phyloP scores from a whole-genome alignment of 2,888 invertebrate genomes.

The Torymus tubicola region DNA sequence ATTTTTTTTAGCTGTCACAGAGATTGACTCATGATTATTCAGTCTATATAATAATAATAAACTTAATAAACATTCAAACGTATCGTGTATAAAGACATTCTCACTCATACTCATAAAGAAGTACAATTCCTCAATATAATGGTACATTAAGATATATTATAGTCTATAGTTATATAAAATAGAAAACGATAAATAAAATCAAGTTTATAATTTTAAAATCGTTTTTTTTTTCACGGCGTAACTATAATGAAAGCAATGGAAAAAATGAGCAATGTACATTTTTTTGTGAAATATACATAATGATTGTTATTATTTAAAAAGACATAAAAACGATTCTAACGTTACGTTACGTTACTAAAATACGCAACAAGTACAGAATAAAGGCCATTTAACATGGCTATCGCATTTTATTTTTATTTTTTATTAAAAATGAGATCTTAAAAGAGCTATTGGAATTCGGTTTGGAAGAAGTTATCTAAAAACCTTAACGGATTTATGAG shows the following conservation, averaged over 20 bases:
- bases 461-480: constrained; percentile 8
- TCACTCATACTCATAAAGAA: constrained; percentile 12
- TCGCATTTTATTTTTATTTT: background rate
- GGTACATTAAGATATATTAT: constrained; percentile 18
- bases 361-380: background rate
- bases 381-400: background rate
- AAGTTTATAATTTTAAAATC: no score
- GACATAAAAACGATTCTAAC: background rate
- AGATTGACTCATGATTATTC: constrained; percentile 5
- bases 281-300: background rate
- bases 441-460: constrained; percentile 12
- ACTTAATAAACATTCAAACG: constrained; percentile 2
- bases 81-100: constrained; percentile 12
- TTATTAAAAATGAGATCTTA: constrained; percentile 7
- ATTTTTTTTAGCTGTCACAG: constrained; percentile 32
- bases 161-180: constrained; percentile 13
- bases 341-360: background rate
- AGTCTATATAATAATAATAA: constrained; percentile 20
- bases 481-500: constrained; percentile 9
- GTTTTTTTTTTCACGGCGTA: background rate
- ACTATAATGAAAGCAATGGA: constrained; percentile 8
- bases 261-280: constrained; percentile 17
- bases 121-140: constrained; percentile 22
- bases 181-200: constrained; percentile 8
- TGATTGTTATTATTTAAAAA: background rate